Evolutionary conservation across 37 sponge, comb jelly and placozoan genomes (phyloP).

Genomic region (Lycopodina hypogea): DNA sequence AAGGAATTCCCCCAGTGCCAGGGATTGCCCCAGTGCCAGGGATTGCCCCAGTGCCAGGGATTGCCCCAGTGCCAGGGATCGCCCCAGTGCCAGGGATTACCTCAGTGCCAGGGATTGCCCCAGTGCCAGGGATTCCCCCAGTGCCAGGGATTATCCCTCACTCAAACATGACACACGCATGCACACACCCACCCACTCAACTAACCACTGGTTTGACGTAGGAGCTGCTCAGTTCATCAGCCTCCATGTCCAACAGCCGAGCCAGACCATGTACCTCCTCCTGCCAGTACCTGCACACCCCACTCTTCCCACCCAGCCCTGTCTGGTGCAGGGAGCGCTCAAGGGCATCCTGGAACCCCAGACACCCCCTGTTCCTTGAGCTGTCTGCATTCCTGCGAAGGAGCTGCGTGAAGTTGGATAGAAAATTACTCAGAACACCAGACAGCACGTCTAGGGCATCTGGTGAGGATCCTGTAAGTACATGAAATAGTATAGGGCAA

Average conservation of each 20-base stretch:
- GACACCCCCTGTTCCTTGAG: not conserved
- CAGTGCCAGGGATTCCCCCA: too few relatives aligned
- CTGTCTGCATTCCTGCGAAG: constrained; percentile 40
- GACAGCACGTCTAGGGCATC: constrained; percentile 45
- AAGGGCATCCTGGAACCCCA: constrained; percentile 54
- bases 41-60: too few relatives aligned
- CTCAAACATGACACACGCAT: too few relatives aligned
- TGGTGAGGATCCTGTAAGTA: constrained; percentile 26
- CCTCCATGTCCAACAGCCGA: constrained; percentile 7
- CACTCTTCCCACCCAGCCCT: constrained; percentile 37
- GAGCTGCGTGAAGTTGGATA: constrained; percentile 29
- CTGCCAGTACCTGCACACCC: constrained; percentile 58
- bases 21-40: too few relatives aligned
- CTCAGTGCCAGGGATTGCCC: too few relatives aligned
- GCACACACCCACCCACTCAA: too few relatives aligned
- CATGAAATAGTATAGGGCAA: not conserved
- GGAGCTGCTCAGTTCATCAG: not conserved
- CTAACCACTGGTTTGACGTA: constrained; percentile 9
- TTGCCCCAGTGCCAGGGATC: too few relatives aligned
- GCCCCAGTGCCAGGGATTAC: too few relatives aligned
- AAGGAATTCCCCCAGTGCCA: too few relatives aligned
- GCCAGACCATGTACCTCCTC: not conserved
- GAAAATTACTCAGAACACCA: constrained; percentile 54
- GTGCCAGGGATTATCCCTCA: too few relatives aligned
- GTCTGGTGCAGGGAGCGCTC: constrained; percentile 52